Base-by-base conservation (phyloP, 2,888 invertebrate species). In the Craniophora ligustri region DNA sequence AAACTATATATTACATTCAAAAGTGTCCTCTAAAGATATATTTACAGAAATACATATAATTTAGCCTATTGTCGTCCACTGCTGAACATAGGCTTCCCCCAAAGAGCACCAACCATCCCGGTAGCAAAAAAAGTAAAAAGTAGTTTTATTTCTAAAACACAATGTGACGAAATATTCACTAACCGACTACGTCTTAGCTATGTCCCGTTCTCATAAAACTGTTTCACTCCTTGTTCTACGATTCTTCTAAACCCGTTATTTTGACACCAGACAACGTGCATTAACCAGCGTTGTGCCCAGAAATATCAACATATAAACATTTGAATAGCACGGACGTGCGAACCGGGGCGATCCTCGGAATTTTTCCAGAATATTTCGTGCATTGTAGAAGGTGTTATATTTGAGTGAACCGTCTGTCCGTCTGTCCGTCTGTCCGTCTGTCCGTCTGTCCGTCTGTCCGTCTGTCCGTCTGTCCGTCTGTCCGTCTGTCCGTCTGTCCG, bases 301-400 rank as follows among this genome's bases (percentile, higher is more conserved):
- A 6, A 19, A 41, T 31, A 19, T 19, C n/a, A 32, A 32, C 28
- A 46, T 19, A 15, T 32, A 36, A 45, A 41, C 26, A 51, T 47
- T 64, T 26, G 31, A 47, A 50, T 10, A 44, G 13, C 34, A 21
- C 28, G 32, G 57, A 40, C 23, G 28, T 42, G 45, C n/a, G 34
- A 40, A 26, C 16, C 13, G 13, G 19, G 15, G 32, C 30, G 23
- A 41, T n/a, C 41, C 28, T 21, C 14, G 10, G 6, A 42, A 42
- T 50, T 57, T 47, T 54, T 48, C 38, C 40, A 34, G 16, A 64
- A 59, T 57, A 54, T 50, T 50, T 41, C 10, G 40, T 41, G 55
- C 51, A 58, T 46, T 56, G 51, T 60, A 28, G 5, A 38, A 67
- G 58, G 71, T 67, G 67, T 55, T 67, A 70, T 65, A 65, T 60